Evolutionary conservation across 1,140 invertebrate species (phyloP).

Genomic region (Hylaeus volcanicus): DNA sequence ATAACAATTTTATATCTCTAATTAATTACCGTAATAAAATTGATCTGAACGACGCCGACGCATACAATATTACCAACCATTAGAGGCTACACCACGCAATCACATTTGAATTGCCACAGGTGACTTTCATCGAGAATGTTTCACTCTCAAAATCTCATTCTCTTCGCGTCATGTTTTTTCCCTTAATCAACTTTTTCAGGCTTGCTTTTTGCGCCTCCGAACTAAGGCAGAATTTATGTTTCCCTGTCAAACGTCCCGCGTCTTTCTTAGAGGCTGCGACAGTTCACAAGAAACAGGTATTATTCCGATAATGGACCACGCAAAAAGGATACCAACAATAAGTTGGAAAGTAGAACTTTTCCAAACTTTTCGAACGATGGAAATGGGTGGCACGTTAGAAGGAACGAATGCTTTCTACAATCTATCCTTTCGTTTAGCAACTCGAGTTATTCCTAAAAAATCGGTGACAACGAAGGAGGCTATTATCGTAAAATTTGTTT

Average conservation of each 20-base stretch:
- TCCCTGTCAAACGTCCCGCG: not conserved
- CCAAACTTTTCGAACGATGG: not conserved
- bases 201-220: slow-evolving; percentile 15
- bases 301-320: slow-evolving; percentile 50
- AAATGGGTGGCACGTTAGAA: not conserved
- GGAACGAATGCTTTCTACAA: not conserved
- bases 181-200: slow-evolving; percentile 16
- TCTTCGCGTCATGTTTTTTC: slow-evolving; percentile 6
- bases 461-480: too few species aligned
- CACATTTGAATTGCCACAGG: too few species aligned
- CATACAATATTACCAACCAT: too few species aligned
- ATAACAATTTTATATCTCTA: too few species aligned
- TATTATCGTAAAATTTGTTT: too few species aligned
- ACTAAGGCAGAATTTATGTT: slow-evolving; percentile 36
- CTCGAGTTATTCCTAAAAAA: not conserved
- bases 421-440: not conserved
- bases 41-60: too few species aligned
- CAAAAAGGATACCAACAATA: slow-evolving; percentile 29
- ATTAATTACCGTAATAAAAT: too few species aligned
- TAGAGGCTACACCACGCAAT: too few species aligned
- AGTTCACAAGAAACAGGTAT: slow-evolving; percentile 33
- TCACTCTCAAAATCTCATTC: slow-evolving; percentile 17
- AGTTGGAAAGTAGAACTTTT: not conserved
- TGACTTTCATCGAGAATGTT: not conserved
- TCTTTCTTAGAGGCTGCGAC: not conserved